Conservation (phyloP, 1,140 invertebrate genomes). For the Drosophila saltans region DNA sequence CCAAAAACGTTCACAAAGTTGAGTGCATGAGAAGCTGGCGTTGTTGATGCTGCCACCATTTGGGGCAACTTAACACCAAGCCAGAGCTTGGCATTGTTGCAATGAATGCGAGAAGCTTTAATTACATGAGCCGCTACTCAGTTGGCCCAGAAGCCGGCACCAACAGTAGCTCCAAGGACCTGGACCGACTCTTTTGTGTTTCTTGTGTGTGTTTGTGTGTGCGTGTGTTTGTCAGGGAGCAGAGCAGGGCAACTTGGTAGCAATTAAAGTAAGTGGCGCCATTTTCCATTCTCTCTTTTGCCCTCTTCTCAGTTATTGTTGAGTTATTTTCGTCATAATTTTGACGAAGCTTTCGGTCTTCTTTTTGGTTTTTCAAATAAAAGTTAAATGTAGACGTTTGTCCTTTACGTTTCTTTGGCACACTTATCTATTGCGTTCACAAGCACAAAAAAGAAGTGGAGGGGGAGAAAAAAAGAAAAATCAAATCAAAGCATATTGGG, state of each 20-base stretch:
- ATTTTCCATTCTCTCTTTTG: constrained; percentile 44
- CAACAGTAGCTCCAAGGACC: background rate
- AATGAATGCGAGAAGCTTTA: constrained; percentile 53
- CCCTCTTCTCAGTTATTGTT: constrained; percentile 3
- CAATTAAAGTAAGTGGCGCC: constrained; percentile 60
- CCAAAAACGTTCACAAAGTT: constrained; percentile 28
- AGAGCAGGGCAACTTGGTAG: constrained; percentile 28
- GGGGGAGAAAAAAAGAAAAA: background rate
- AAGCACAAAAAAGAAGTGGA: background rate
- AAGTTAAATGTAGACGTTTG: background rate
- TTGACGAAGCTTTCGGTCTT: constrained; percentile 5
- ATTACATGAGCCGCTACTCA: constrained; percentile 47
- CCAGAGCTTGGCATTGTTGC: constrained; percentile 43
- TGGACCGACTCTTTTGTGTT: constrained; percentile 16
- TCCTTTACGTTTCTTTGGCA: background rate
- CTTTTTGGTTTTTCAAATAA: background rate
- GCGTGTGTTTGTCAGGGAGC: background rate
- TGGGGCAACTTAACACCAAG: constrained; percentile 26
- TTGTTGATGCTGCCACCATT: constrained; percentile 7
- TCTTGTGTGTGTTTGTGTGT: constrained; percentile 16
- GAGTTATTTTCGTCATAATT: constrained; percentile 22
- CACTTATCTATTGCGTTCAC: background rate
- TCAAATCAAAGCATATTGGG: constrained; percentile 5
- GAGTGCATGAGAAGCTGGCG: constrained; percentile 27
- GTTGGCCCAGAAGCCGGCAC: constrained; percentile 6